phyloP scores from a whole-genome alignment of 2,888 invertebrate genomes.

The Eupithecia pulchellata region DNA sequence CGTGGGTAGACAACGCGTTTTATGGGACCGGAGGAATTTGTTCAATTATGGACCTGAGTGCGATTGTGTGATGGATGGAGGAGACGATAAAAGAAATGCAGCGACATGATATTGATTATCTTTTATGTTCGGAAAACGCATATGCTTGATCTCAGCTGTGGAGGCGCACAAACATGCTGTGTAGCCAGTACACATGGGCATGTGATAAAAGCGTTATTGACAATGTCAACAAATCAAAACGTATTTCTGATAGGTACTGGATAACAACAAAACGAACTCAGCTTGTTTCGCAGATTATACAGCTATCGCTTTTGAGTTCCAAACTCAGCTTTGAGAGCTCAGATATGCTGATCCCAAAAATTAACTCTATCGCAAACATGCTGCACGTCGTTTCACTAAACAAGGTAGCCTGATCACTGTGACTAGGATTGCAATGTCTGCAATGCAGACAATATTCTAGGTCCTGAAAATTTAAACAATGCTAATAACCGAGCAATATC shows the following conservation, averaged over 20 bases:
- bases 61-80: conserved; percentile 22
- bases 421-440: conserved; percentile 14
- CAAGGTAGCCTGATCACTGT: not conserved
- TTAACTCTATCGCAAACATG: conserved; percentile 1
- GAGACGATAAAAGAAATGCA: conserved; percentile 1
- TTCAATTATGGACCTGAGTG: conserved; percentile 35
- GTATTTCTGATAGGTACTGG: not conserved
- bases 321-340: not conserved
- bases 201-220: not conserved
- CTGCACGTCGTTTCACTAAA: not conserved
- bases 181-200: not conserved
- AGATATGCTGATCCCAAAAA: conserved; percentile 7
- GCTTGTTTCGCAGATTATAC: not conserved
- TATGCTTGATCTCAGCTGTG: not conserved
- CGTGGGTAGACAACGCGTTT: conserved; percentile 33
- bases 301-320: not conserved
- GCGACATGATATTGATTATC: not conserved
- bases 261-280: not conserved
- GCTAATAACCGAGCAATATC: conserved; percentile 12
- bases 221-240: not conserved
- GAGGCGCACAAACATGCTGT: not conserved
- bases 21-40: conserved; percentile 36
- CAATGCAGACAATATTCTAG: conserved; percentile 19
- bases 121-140: not conserved
- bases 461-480: conserved; percentile 18